These are phyloP conservation scores for Lamellibrachia satsuma DNA, from an alignment of 2,888 invertebrate genomes.

Conservation along the genomic window DNA sequence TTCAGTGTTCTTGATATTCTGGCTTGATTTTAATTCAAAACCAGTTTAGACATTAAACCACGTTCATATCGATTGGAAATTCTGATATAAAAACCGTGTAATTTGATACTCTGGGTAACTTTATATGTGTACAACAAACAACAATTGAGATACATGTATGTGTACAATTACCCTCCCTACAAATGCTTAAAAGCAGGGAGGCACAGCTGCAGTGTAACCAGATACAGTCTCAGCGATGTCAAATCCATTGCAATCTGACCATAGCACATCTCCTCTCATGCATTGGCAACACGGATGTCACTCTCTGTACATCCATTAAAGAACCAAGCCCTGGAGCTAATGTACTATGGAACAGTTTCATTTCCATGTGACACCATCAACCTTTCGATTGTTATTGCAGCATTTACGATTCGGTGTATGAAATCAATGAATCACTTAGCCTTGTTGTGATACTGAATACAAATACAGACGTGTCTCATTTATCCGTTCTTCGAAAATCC, in stretches of 20 bases:
- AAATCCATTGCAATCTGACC: background rate
- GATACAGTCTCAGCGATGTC: background rate
- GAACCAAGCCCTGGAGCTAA: background rate
- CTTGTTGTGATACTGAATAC: background rate
- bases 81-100: too few species aligned
- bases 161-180: background rate
- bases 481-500: background rate
- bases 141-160: background rate
- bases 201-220: background rate
- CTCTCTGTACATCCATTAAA: background rate
- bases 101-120: too few species aligned
- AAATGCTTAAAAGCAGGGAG: background rate
- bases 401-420: background rate
- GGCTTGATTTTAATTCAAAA: too few species aligned
- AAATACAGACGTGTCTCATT: background rate
- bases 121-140: too few species aligned
- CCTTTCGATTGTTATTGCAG: background rate
- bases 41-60: too few species aligned
- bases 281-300: background rate
- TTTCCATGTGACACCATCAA: conserved; percentile 13
- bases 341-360: background rate
- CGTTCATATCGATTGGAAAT: too few species aligned
- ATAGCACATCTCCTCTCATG: background rate
- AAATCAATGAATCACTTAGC: background rate
- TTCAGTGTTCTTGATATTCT: too few species aligned